Evolutionary conservation across 2,113 vertebrate genomes (phyloP).

Genomic region (Ivindomyrus marchei): DNA sequence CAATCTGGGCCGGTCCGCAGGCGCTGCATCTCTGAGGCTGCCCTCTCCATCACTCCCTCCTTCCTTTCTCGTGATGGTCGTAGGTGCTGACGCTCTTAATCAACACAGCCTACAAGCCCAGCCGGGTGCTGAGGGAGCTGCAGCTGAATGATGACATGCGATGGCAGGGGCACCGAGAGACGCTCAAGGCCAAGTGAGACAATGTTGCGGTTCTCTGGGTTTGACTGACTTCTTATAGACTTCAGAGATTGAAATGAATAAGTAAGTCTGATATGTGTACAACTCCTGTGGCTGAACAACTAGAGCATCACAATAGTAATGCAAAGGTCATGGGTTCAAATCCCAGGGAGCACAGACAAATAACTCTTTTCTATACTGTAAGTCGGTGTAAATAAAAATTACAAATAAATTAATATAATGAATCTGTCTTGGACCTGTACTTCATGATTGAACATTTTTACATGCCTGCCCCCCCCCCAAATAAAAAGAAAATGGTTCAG

Average conservation of each 20-base stretch:
- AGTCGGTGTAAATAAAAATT: neutral
- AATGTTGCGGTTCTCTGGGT: neutral
- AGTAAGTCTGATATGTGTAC: neutral
- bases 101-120: conserved; percentile 96
- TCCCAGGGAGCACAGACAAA: neutral
- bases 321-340: neutral
- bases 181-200: conserved; percentile 94
- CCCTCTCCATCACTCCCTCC: neutral
- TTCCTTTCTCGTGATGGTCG: neutral
- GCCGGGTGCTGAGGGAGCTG: conserved; percentile 88
- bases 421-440: neutral
- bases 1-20: neutral
- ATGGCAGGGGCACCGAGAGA: conserved; percentile 90
- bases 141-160: conserved; percentile 89
- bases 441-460: neutral
- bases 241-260: neutral
- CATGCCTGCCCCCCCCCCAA: neutral
- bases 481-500: neutral
- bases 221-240: neutral
- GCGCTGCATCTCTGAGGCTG: too few relatives aligned
- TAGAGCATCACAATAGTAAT: neutral
- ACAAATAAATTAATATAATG: neutral
- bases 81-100: conserved; percentile 91
- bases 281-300: neutral
- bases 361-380: neutral